Base-by-base conservation (phyloP, 2,113 vertebrate species). In the Antechinus flavipes region DNA sequence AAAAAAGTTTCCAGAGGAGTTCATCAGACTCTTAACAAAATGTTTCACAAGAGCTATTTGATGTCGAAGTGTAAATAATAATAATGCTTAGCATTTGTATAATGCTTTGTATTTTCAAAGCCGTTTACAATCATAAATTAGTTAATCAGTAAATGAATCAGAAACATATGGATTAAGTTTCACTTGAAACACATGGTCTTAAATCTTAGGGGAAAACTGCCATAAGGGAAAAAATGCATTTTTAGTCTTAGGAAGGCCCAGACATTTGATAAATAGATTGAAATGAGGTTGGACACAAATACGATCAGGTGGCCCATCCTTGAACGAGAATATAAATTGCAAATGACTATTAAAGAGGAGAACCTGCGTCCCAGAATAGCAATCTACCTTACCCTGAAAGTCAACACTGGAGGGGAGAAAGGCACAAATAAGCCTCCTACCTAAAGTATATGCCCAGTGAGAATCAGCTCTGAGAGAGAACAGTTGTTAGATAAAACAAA, bases 401-500 rank as follows among this genome's bases (percentile, higher is more conserved):
- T 93, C 68, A 96, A 95, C 30, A 26, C 89, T 24, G 0, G 68
- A 93, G 91, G 90, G 93, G 22, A 94, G 76, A 94, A 52, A 92
- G 93, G 49, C 14, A 93, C n/a, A 90, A 25, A 94, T 95, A 97
- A 94, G 93, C 91, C 50, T 84, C 1, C 56, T 50, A 84, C 89
- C 96, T 95, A 95, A 93, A 76, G 94, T 89, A 0, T 92, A 93
- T 96, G 58, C 96, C 96, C 96, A 2, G 55, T 0, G 24, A 93
- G 95, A 90, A 68, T 46, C 95, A 91, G 95, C 97, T 97, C 97
- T 97, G 93, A 97, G 97, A 84, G 68, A 97, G 98, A 97, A 96
- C 94, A 55, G 96, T 68, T 27, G 49, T 84, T 16, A 49, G 76
- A 54, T 2, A 49, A 92, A 46, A 56, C 90, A 90, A 27, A 56